Evolutionary conservation across 2,888 invertebrate species (phyloP), one percentile per base, ranked within the genome.

Genomic region (Mactromeris polynyma): DNA sequence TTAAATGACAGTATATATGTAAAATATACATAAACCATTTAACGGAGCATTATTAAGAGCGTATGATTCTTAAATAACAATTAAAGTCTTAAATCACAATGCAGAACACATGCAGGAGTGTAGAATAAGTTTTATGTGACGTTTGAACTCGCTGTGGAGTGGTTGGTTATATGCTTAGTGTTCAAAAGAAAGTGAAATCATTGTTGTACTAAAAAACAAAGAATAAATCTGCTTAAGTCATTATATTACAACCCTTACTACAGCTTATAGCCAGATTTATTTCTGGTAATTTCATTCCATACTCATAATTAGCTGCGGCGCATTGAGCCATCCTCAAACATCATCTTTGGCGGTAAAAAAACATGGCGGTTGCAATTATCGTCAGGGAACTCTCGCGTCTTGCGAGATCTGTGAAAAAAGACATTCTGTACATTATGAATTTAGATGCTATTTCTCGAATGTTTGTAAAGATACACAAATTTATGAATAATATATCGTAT

Each of bases 321-420:
- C 83, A 83, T 73, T 83, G 58, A 83, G 69, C 73, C 69, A 69
- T 83, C 83, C 26, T 69, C 38, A 42, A 83, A 33, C 83, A 33
- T 17, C 42, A 42, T 46, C 31, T 82, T 73, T 83, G 42, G 83
- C 42, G 83, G 83, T 73, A 83, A 83, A n/a, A 58, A n/a, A 73
- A 83, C 73, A 69, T 83, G 64, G 73, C 69, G 58, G 54, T 46
- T 42, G 73, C 58, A 73, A 73, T 40, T 69, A 58, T 46, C 58
- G 83, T 42, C 73, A 69, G 19, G 46, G 69, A 58, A 73, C 26
- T 42, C 14, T 17, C 42, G 69, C 42, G 64, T 42, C 33, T 42
- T 26, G 17, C 73, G 73, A 73, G 17, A 73, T 17, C 46, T 83
- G 31, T 83, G 69, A 64, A 42, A 42, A 83, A 82, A 73, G 46